Conservation (phyloP, 2,888 invertebrate genomes). For the Zygogramma bicolorata region DNA sequence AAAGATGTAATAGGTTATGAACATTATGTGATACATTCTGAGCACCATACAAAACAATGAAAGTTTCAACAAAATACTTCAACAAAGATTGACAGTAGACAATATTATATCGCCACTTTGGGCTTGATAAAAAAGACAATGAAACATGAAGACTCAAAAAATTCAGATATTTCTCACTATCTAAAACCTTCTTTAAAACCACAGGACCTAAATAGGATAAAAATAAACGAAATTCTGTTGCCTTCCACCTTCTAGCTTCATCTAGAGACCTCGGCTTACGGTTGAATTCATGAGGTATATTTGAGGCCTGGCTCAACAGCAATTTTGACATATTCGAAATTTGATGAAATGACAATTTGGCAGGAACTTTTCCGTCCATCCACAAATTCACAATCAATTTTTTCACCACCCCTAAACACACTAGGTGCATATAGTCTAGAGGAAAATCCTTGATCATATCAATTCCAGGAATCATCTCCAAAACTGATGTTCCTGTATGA, state of each 20-base stretch:
- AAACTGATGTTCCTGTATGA: conserved; percentile 37
- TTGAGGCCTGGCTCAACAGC: not conserved
- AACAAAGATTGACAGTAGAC: conserved; percentile 11
- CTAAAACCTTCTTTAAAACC: conserved; percentile 21
- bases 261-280: conserved; percentile 27
- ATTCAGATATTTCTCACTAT: conserved; percentile 7
- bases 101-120: not conserved
- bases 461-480: conserved; percentile 43
- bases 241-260: conserved; percentile 36
- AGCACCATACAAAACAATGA: conserved; percentile 35
- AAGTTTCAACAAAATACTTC: conserved; percentile 21
- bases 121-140: conserved; percentile 9
- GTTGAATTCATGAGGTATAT: conserved; percentile 19
- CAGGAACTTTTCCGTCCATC: conserved; percentile 19
- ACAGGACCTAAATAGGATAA: conserved; percentile 34
- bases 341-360: conserved; percentile 10
- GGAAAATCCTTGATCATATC: conserved; percentile 48
- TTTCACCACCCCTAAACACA: conserved; percentile 40
- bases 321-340: not conserved
- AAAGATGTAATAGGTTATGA: conserved; percentile 14
- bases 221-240: conserved; percentile 37
- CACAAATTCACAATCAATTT: conserved; percentile 30
- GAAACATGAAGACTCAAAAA: conserved; percentile 22
- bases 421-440: conserved; percentile 44
- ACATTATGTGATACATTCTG: conserved; percentile 43